Percentiles rank a stretch among this genome's conserved stretches.
These are phyloP conservation scores for Patella caerulea DNA, from an alignment of 2,888 invertebrate genomes.

Conservation along the genomic window DNA sequence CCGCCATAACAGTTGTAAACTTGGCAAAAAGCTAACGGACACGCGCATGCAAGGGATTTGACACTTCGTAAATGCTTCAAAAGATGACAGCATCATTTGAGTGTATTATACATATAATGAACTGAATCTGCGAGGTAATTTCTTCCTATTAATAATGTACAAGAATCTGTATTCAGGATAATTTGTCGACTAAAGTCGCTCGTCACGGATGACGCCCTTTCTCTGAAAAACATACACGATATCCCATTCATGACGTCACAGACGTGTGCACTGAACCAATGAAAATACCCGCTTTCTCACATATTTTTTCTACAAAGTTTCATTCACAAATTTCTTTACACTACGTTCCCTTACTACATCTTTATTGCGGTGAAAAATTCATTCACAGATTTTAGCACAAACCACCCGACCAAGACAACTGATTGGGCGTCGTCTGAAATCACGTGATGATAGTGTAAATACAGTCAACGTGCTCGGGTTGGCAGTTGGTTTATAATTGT, in stretches of 20 bases:
- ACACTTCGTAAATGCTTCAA: not conserved
- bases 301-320: not conserved
- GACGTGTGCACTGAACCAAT: not conserved
- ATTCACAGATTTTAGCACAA: too few relatives aligned
- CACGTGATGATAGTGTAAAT: too few relatives aligned
- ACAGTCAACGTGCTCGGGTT: too few relatives aligned
- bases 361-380: not conserved
- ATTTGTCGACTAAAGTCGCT: not conserved
- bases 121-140: too few relatives aligned
- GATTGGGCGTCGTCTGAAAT: too few relatives aligned
- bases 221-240: not conserved
- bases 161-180: not conserved
- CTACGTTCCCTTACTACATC: not conserved
- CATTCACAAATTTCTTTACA: not conserved
- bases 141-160: not conserved
- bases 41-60: not conserved
- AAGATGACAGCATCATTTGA: not conserved
- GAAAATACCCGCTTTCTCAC: not conserved
- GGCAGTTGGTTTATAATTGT: too few relatives aligned
- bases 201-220: not conserved
- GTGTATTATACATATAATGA: too few relatives aligned
- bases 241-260: not conserved
- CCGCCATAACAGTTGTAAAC: not conserved
- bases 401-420: too few relatives aligned
- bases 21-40: not conserved